phyloP scores from a whole-genome alignment of 1,140 invertebrate genomes.

The Tenebrio molitor region DNA sequence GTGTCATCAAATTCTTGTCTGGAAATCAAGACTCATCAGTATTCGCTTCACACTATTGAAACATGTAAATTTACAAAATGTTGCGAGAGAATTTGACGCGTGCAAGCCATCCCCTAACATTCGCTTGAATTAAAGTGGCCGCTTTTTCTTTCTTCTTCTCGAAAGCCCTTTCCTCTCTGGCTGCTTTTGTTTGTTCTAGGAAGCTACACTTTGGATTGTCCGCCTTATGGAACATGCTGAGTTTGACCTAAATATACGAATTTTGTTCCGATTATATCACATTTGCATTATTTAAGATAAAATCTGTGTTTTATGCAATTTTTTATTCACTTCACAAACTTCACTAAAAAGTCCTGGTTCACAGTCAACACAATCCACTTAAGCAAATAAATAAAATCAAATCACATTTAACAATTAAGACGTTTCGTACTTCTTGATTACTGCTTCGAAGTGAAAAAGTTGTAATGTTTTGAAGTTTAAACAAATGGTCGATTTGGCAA shows the following conservation, averaged over 20 bases:
- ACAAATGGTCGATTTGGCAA: no score
- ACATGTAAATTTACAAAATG: conserved; percentile 77
- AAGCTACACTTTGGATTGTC: conserved; percentile 77
- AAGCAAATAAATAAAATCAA: no score
- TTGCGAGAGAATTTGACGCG: conserved; percentile 71
- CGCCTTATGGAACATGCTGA: conserved; percentile 73
- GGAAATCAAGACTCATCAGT: conserved; percentile 59
- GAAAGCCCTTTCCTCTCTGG: conserved; percentile 85
- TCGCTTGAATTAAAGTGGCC: conserved; percentile 79
- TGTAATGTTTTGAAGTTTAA: no score
- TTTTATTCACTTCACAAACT: no score
- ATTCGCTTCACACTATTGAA: no score
- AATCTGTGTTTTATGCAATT: not conserved
- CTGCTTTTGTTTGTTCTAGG: conserved; percentile 88
- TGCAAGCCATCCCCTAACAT: conserved; percentile 79
- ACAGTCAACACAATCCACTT: no score
- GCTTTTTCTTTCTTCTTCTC: conserved; percentile 84
- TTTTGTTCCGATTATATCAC: not conserved
- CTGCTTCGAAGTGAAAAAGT: no score
- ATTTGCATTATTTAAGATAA: not conserved
- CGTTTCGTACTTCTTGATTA: no score
- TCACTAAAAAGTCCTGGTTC: no score
- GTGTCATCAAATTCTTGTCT: conserved; percentile 80
- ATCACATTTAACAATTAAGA: no score
- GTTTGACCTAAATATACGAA: not conserved